These are phyloP conservation scores for Macroglossus sobrinus DNA, from an alignment of 2,113 vertebrate genomes.

Conservation along the genomic window DNA sequence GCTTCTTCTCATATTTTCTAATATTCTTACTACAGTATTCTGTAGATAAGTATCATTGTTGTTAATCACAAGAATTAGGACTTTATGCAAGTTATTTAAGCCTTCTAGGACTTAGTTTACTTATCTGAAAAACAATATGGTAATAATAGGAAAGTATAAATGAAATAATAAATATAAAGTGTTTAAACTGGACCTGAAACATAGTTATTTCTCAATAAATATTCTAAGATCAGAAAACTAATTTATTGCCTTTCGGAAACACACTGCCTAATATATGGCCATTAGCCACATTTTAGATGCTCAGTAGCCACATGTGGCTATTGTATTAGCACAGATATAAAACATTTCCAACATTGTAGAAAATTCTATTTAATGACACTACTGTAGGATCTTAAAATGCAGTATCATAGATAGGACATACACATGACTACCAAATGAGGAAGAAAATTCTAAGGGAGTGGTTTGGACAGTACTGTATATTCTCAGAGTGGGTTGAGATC, in stretches of 20 bases:
- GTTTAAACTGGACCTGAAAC: not conserved
- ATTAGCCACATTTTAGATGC: not conserved
- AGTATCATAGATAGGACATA: not conserved
- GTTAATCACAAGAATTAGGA: not conserved
- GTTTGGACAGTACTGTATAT: not conserved
- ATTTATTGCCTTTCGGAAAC: not conserved
- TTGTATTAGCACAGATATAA: not conserved
- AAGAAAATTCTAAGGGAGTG: not conserved
- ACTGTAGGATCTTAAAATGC: not conserved
- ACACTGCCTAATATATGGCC: not conserved
- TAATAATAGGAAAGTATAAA: not conserved
- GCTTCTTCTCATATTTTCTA: not conserved
- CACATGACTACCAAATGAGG: not conserved
- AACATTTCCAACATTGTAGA: not conserved
- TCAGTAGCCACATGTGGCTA: not conserved
- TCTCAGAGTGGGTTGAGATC: not conserved
- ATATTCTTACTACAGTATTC: not conserved
- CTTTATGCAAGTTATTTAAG: conserved; percentile 7
- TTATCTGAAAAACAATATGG: not conserved
- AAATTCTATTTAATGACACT: not conserved
- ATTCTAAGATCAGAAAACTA: not conserved
- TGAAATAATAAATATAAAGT: not conserved
- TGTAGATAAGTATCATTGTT: not conserved
- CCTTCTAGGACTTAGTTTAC: not conserved
- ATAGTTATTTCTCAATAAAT: not conserved